Base-by-base conservation (phyloP, 2,888 invertebrate species). In the Oscheius onirici region DNA sequence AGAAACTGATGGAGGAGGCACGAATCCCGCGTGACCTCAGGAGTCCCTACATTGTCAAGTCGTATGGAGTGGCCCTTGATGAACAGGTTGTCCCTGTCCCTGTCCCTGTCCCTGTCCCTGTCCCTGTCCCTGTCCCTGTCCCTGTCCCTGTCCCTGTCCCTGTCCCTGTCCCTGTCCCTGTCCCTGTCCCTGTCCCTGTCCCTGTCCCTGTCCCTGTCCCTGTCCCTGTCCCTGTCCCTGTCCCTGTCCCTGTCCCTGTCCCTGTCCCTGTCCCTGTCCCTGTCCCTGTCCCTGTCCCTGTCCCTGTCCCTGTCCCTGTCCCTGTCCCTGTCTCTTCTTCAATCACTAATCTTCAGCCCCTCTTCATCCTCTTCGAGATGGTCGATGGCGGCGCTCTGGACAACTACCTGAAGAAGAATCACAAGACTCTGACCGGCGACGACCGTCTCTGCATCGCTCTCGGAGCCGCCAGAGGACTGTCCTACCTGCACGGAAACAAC, bases 1-100 rank as follows among this genome's bases (percentile, higher is more conserved):
- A 49, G 46, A 46, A 44, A 15, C 34, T 63, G 22, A 44, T 63
- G 46, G 46, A 49, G 46, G 63, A 63, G 46, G 63, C 63, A 13
- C 24, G 63, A 2, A 22, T 63, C 24, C n/a, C 46, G 15, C 46
- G 63, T 13, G 15, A 22, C 49, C 26, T 63, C 63, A 46, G 46
- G 28, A 44, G 46, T 24, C 17, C 22, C 5, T 46, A 63, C 51
- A 24, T 63, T 15, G 63, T 63, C 26, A 22, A 17, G 28, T 22
- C 28, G 46, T 63, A 63, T 28, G 63, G 63, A 20, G 63, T 63
- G n/a, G 63, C 63, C 15, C 28, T 46, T 5, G 63, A 46, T 15
- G n/a, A 63, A 20, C 46, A 34, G 34, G 34, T 34, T 34, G 8
- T n/a, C n/a, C n/a, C 34, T 34, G 34, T 34, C 34, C 8, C 34